phyloP scores from a whole-genome alignment of 2,888 invertebrate species.

The Nematopogon swammerdamellus region DNA sequence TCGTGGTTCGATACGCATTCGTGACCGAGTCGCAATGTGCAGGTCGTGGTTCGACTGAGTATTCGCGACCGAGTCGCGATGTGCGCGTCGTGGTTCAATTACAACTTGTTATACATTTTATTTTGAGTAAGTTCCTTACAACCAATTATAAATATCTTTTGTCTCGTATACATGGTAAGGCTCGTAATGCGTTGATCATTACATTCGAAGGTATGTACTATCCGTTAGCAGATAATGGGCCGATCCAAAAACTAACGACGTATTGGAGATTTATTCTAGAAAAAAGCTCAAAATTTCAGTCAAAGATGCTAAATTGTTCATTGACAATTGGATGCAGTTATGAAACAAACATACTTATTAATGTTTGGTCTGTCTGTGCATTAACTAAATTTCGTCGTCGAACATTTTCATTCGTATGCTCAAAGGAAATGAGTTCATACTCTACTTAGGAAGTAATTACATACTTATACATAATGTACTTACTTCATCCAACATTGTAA shows the following conservation, averaged over 20 bases:
- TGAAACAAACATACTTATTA: background rate
- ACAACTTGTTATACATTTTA: too few relatives aligned
- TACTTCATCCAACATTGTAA: constrained; percentile 41
- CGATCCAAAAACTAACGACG: background rate
- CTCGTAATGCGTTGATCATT: constrained; percentile 49
- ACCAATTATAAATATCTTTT: background rate
- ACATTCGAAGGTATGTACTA: constrained; percentile 14
- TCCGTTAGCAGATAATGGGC: background rate
- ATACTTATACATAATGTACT: background rate
- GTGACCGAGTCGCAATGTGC: too few relatives aligned
- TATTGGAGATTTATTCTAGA: background rate
- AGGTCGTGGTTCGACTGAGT: too few relatives aligned
- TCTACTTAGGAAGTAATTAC: background rate
- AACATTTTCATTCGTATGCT: background rate
- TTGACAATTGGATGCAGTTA: background rate
- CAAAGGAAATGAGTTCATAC: background rate
- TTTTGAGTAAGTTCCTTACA: background rate
- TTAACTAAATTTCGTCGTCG: background rate
- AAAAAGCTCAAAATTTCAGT: background rate
- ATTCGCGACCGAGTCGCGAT: too few relatives aligned
- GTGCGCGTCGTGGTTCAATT: too few relatives aligned
- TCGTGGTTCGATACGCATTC: too few relatives aligned
- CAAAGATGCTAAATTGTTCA: background rate
- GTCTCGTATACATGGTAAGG: constrained; percentile 69
- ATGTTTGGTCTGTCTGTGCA: too few relatives aligned